phyloP scores from a whole-genome alignment of 1,140 invertebrate species.

The Zaprionus davidi region DNA sequence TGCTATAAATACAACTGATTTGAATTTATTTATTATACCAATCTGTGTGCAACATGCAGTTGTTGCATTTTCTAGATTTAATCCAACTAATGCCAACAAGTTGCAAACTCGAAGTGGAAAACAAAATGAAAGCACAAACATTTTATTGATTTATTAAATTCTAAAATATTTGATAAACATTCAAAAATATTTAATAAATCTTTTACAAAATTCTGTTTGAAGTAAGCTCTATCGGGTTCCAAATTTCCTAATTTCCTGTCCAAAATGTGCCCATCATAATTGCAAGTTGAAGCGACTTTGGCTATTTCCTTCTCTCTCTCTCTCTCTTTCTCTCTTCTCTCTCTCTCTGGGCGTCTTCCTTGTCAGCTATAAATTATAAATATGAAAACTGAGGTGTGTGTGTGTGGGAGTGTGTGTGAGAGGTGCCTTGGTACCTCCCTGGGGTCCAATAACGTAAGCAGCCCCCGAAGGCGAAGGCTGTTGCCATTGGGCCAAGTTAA shows the following conservation, averaged over 20 bases:
- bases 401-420: constrained; percentile 2
- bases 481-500: constrained; percentile 54
- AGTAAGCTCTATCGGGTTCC: background rate
- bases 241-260: constrained; percentile 30
- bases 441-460: constrained; percentile 71
- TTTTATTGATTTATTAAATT: background rate
- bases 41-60: background rate
- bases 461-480: constrained; percentile 33
- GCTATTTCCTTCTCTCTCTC: background rate
- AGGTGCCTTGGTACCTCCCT: constrained; percentile 39
- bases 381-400: constrained; percentile 69
- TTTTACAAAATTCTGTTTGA: background rate
- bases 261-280: constrained; percentile 55
- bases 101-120: background rate
- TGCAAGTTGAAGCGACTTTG: constrained; percentile 36
- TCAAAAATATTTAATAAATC: background rate
- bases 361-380: constrained; percentile 72
- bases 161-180: too few species aligned
- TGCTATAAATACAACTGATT: background rate
- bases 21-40: background rate
- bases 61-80: background rate
- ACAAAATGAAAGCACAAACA: background rate
- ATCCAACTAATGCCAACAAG: background rate
- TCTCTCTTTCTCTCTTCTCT: constrained; percentile 8
- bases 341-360: constrained; percentile 21